These are phyloP conservation scores for Oriolus oriolus DNA, from an alignment of 2,113 vertebrate species.

Conservation along the genomic window DNA sequence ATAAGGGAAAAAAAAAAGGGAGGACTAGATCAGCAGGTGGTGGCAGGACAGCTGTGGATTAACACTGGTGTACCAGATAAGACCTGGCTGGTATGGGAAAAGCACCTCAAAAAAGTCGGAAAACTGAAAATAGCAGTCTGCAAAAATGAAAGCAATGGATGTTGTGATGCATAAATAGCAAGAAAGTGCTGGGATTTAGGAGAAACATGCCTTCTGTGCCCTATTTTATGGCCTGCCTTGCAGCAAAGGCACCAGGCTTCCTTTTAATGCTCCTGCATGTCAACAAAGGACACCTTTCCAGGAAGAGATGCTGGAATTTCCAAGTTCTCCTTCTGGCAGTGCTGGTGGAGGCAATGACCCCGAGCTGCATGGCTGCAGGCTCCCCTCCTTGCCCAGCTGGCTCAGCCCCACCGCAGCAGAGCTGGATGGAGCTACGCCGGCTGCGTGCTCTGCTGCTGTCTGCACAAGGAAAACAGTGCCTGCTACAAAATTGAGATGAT, in stretches of 20 bases:
- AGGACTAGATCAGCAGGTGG: neutral
- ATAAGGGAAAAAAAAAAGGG: neutral
- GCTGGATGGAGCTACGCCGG: neutral
- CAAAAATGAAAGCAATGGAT: neutral
- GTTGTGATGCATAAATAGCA: neutral
- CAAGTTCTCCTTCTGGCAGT: neutral
- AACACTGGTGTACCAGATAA: neutral
- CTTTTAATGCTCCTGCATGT: neutral
- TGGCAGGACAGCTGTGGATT: neutral
- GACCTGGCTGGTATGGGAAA: neutral
- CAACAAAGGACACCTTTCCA: neutral
- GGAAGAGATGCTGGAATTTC: neutral
- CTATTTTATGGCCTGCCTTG: neutral
- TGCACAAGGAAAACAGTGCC: neutral
- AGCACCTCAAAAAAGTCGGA: neutral
- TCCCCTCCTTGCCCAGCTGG: neutral
- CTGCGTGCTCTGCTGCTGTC: neutral
- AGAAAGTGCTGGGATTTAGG: neutral
- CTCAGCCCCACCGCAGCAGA: neutral
- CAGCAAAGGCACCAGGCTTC: neutral
- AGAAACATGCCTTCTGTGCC: neutral
- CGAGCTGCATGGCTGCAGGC: neutral
- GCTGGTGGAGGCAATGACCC: neutral
- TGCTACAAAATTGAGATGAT: neutral
- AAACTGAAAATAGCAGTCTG: neutral